phyloP scores from a whole-genome alignment of 2,888 invertebrate genomes.

The Drosophila anomelani region DNA sequence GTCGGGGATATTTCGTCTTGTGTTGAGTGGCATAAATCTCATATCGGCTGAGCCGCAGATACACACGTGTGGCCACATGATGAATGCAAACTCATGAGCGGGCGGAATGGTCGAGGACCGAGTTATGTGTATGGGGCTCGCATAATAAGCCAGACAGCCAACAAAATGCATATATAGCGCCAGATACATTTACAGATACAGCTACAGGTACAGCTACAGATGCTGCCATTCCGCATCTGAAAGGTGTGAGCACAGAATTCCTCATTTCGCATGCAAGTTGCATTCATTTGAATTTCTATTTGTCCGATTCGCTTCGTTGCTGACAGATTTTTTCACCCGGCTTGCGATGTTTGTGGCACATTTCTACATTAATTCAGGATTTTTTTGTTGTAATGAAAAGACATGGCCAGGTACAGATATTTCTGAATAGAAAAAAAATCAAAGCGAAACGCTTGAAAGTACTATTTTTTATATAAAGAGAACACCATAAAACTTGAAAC shows the following conservation, averaged over 20 bases:
- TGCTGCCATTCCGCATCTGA: conserved; percentile 16
- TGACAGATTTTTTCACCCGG: conserved; percentile 26
- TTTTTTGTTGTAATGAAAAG: not conserved
- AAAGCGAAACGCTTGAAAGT: not conserved
- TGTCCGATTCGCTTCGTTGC: conserved; percentile 17
- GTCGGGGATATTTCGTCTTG: conserved; percentile 52
- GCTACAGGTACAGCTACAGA: conserved; percentile 10
- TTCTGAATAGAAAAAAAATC: not conserved
- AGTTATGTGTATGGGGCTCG: conserved; percentile 15
- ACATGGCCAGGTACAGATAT: not conserved
- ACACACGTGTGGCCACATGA: conserved; percentile 32
- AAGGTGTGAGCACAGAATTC: conserved; percentile 22
- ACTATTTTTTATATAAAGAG: too few relatives aligned
- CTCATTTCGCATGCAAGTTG: conserved; percentile 58
- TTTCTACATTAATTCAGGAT: conserved; percentile 8
- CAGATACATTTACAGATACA: conserved; percentile 18
- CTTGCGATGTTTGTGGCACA: conserved; percentile 30
- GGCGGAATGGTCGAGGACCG: conserved; percentile 25
- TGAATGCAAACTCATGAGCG: conserved; percentile 55
- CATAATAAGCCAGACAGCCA: conserved; percentile 48
- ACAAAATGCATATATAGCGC: conserved; percentile 22
- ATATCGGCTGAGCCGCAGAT: conserved; percentile 31
- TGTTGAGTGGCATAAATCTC: conserved; percentile 67
- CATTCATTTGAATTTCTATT: conserved; percentile 54
- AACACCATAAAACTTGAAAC: conserved; percentile 5